Conservation (phyloP, 92 coral and sea anemone species). For the Palythoa grandis region DNA sequence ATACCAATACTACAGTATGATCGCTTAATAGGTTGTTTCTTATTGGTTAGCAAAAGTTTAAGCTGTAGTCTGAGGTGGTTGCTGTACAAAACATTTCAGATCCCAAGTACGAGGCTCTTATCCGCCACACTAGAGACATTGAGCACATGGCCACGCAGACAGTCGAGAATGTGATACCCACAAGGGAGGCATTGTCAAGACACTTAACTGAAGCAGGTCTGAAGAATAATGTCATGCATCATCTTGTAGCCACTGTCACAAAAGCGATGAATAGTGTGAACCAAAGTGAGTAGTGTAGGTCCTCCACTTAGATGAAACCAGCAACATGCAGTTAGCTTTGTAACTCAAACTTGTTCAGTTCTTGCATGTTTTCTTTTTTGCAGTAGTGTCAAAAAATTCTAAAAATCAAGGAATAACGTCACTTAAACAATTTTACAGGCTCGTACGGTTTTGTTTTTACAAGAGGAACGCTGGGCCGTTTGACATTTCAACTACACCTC, state of each 20-base stretch:
- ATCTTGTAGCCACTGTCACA: slow-evolving; percentile 39
- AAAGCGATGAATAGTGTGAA: slow-evolving; percentile 34
- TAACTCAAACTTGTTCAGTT: background rate
- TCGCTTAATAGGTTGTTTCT: background rate
- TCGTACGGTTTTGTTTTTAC: background rate
- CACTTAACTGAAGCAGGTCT: slow-evolving; percentile 41
- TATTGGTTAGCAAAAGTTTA: background rate
- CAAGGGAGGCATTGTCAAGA: slow-evolving; percentile 23
- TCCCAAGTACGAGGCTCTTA: slow-evolving; percentile 10
- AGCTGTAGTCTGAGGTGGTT: background rate
- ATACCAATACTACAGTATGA: background rate
- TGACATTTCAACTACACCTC: background rate
- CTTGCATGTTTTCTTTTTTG: background rate
- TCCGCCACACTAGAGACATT: slow-evolving; percentile 21
- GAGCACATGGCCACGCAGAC: slow-evolving; percentile 27
- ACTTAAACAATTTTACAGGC: background rate
- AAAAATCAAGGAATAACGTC: too few relatives aligned
- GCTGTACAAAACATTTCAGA: background rate
- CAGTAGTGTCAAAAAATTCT: too few relatives aligned
- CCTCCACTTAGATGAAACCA: background rate
- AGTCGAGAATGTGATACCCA: slow-evolving; percentile 13
- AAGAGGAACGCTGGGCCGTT: background rate
- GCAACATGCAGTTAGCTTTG: too few relatives aligned
- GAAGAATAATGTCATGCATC: slow-evolving; percentile 35
- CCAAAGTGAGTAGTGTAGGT: slow-evolving; percentile 38